Percentiles rank a stretch among this genome's conserved stretches.
Conservation (phyloP, 2,797 vertebrate species). For the Agapornis canus region DNA sequence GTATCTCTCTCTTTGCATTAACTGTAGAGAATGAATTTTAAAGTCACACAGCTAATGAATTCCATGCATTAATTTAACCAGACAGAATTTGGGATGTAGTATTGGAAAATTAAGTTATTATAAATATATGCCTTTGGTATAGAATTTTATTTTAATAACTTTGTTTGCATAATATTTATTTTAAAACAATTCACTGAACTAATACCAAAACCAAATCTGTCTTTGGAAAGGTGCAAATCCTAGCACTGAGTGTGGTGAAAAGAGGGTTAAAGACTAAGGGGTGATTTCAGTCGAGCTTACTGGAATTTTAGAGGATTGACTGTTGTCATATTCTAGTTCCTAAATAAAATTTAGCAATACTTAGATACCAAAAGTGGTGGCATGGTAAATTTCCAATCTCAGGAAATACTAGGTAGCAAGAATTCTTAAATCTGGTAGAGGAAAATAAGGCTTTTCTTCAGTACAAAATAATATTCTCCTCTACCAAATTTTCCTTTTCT, state of each 20-base stretch:
- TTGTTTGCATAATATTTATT: not conserved
- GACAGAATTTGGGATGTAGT: not conserved
- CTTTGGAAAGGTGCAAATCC: not conserved
- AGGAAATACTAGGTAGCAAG: not conserved
- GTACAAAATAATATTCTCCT: not conserved
- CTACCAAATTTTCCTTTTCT: not conserved
- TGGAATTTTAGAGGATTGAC: rapidly evolving
- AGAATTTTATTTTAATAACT: not conserved
- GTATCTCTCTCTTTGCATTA: not conserved
- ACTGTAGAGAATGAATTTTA: not conserved
- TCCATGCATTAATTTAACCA: not conserved
- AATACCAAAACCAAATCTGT: not conserved
- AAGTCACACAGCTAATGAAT: not conserved
- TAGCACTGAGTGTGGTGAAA: not conserved
- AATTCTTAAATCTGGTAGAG: not conserved
- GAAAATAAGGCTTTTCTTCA: not conserved
- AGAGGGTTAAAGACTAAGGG: not conserved
- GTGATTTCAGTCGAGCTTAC: not conserved
- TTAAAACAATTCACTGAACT: not conserved
- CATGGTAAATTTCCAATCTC: not conserved
- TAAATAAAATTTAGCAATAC: not conserved
- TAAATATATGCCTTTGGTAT: not conserved
- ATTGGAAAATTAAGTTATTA: not conserved
- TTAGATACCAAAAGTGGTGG: not conserved
- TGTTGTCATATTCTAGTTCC: not conserved